Evolutionary conservation across 2,797 vertebrate species (phyloP).

Genomic region (Syncerus caffer): DNA sequence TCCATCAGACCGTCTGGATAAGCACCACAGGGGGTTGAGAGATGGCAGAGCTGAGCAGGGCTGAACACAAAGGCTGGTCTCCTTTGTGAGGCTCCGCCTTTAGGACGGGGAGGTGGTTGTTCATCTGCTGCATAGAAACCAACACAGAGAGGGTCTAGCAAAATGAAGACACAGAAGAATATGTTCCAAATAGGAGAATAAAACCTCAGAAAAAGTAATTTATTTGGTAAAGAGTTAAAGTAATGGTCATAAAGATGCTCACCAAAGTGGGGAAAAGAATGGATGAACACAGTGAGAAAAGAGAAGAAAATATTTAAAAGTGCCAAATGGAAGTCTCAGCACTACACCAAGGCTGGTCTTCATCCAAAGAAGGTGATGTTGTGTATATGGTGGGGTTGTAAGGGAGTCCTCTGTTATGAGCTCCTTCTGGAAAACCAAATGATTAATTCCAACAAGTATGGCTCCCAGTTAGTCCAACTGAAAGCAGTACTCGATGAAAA

Average conservation of each 20-base stretch:
- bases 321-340: not conserved
- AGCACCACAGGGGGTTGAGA: not conserved
- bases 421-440: not conserved
- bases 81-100: not conserved
- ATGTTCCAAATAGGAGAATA: not conserved
- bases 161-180: not conserved
- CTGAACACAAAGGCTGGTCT: not conserved
- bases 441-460: not conserved
- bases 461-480: not conserved
- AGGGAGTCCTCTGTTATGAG: not conserved
- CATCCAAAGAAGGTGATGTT: not conserved
- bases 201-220: not conserved
- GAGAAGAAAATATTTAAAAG: not conserved
- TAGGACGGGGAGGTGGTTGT: not conserved
- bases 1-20: not conserved
- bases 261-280: not conserved
- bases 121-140: not conserved
- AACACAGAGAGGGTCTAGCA: not conserved
- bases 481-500: not conserved
- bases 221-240: not conserved
- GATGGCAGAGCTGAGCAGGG: not conserved
- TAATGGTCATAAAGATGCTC: not conserved
- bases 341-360: not conserved
- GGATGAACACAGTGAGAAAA: not conserved
- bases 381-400: not conserved